These are phyloP conservation scores for Scolopax mira DNA, from an alignment of 2,113 vertebrate species.

Conservation along the genomic window DNA sequence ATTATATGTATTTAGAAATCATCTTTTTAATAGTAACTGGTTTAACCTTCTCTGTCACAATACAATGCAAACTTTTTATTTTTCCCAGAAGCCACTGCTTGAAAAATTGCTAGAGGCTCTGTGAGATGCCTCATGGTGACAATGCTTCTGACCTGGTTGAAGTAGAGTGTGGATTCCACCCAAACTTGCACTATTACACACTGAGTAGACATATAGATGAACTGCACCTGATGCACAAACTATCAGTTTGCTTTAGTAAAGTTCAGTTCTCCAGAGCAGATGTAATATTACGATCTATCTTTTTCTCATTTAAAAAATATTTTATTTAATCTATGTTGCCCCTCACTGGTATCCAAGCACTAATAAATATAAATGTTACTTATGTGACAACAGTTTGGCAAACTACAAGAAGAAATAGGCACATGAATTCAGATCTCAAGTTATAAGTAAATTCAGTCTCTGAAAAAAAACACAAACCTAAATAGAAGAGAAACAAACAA, in stretches of 20 bases:
- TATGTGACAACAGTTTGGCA: neutral
- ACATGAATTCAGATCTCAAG: neutral
- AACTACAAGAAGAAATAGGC: neutral
- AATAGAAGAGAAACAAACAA: neutral
- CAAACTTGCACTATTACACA: neutral
- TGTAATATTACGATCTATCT: neutral
- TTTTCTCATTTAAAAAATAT: neutral
- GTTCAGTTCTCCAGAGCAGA: neutral
- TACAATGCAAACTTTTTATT: neutral
- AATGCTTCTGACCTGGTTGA: neutral
- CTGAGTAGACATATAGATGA: neutral
- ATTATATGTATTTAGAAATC: neutral
- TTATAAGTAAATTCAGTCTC: neutral
- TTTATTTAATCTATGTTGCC: neutral
- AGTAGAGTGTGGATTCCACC: neutral
- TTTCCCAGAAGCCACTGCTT: neutral
- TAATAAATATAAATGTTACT: neutral
- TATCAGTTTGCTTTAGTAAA: neutral
- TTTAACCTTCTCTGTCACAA: neutral
- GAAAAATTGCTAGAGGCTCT: neutral
- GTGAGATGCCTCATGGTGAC: neutral
- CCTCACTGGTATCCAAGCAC: neutral
- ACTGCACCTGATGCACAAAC: neutral
- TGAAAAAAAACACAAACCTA: neutral
- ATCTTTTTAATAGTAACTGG: neutral